Evolutionary conservation across 1,140 invertebrate genomes (phyloP).

Genomic region (Drosophila burlai): DNA sequence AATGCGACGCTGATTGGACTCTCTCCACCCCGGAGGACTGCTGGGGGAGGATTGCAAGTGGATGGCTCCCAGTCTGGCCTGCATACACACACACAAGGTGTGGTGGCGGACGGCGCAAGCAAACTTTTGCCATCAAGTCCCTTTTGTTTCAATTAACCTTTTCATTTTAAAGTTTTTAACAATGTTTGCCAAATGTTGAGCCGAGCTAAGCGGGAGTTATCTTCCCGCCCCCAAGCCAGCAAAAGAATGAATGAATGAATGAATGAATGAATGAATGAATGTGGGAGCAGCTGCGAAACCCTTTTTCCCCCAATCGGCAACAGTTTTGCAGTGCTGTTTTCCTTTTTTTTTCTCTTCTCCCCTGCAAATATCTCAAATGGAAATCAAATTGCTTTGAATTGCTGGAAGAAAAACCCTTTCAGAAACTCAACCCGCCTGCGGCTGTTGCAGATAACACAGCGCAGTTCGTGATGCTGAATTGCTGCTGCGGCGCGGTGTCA

Average conservation of each 20-base stretch:
- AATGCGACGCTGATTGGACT: slow-evolving; percentile 67
- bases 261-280: slow-evolving; percentile 6
- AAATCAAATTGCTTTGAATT: slow-evolving; percentile 75
- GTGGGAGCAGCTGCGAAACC: slow-evolving; percentile 18
- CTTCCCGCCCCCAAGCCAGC: background rate
- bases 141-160: slow-evolving; percentile 84
- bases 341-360: slow-evolving; percentile 17
- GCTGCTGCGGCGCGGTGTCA: slow-evolving; percentile 32
- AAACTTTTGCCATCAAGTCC: slow-evolving; percentile 79
- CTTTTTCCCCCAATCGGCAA: slow-evolving; percentile 55
- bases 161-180: slow-evolving; percentile 81
- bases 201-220: slow-evolving; percentile 4
- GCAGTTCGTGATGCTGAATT: slow-evolving; percentile 29
- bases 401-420: slow-evolving; percentile 44
- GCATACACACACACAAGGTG: background rate
- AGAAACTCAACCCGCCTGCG: slow-evolving; percentile 29
- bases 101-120: slow-evolving; percentile 56
- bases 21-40: background rate
- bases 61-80: background rate
- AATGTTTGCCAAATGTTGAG: slow-evolving; percentile 73
- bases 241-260: slow-evolving; percentile 15
- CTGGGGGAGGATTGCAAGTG: slow-evolving; percentile 17
- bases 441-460: slow-evolving; percentile 12
- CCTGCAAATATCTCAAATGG: slow-evolving; percentile 70
- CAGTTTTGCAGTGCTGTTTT: slow-evolving; percentile 56